These are phyloP conservation scores for Leptonema lineaticorne DNA, from an alignment of 1,140 invertebrate species.

Conservation along the genomic window DNA sequence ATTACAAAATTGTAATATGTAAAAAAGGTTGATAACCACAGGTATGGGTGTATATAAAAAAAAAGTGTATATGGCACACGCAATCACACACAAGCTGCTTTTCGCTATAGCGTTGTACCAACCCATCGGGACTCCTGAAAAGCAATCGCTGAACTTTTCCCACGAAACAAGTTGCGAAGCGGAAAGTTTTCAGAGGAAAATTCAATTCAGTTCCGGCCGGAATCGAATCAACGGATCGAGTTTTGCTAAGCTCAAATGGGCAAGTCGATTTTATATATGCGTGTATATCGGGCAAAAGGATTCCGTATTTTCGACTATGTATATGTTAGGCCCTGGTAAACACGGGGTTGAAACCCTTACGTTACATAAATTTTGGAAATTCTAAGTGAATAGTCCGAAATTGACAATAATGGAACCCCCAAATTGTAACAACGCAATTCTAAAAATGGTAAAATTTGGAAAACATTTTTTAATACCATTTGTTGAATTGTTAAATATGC, in stretches of 20 bases:
- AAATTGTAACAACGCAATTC: too few relatives aligned
- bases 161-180: slow-evolving; percentile 39
- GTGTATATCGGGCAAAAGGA: slow-evolving; percentile 1
- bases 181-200: slow-evolving; percentile 39
- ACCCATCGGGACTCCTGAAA: slow-evolving; percentile 27
- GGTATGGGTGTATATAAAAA: slow-evolving; percentile 10
- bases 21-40: not conserved
- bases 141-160: slow-evolving; percentile 40
- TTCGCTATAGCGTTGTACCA: not conserved
- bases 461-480: too few relatives aligned
- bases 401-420: slow-evolving; percentile 2
- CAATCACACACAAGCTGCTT: slow-evolving; percentile 29
- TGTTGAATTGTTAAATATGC: too few relatives aligned
- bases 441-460: too few relatives aligned
- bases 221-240: slow-evolving; percentile 36
- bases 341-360: slow-evolving; percentile 9
- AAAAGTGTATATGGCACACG: slow-evolving; percentile 30
- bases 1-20: too few relatives aligned
- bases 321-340: not conserved
- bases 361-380: slow-evolving; percentile 9
- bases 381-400: slow-evolving; percentile 1
- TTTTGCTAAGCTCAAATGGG: not conserved
- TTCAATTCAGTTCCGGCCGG: slow-evolving; percentile 40
- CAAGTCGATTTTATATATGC: slow-evolving; percentile 4
- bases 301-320: not conserved